Evolutionary conservation across 2,888 invertebrate genomes (phyloP), one percentile per base, ranked within the genome.

Genomic region (Dugesia japonica): DNA sequence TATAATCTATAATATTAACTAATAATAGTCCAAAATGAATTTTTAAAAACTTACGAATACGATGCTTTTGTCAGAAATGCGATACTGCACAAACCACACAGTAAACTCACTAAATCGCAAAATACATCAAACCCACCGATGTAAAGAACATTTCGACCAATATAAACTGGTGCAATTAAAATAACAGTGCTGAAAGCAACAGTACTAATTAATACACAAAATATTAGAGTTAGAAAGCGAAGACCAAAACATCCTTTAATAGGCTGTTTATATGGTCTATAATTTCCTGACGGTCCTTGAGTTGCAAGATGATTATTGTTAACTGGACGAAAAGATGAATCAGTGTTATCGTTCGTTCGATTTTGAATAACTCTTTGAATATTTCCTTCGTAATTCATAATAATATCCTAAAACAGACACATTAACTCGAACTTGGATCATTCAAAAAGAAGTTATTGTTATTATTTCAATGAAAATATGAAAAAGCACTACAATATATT

Each of bases 1-100:
- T 56, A 56, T 56, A 56, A 56, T 20, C 56, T 56, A 56, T n/a
- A n/a, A n/a, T n/a, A n/a, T n/a, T 56, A n/a, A n/a, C n/a, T n/a
- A n/a, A n/a, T n/a, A n/a, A n/a, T n/a, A n/a, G n/a, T 56, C 7
- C n/a, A 56, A 13, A 56, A 23, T 56, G 4, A n/a, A 56, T 23
- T 20, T 56, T 13, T 20, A 56, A 9, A 56, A 23, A 56, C 56
- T 56, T 56, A 56, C 56, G 56, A 56, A 56, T 56, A 56, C 4
- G 56, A 56, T 9, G 56, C 56, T 23, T 56, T 56, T 4, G 56
- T 56, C 17, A 56, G 56, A n/a, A 56, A 56, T 4, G 56, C 56
- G 4, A 56, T 56, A 56, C 56, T 56, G 56, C 56, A 56, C 4
- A 56, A n/a, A 23, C 56, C 56, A 56, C 56, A 56, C n/a, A 56